Percentiles rank a stretch among this genome's conserved stretches.
Conservation (phyloP, 2,113 vertebrate species). For the Nestor notabilis region DNA sequence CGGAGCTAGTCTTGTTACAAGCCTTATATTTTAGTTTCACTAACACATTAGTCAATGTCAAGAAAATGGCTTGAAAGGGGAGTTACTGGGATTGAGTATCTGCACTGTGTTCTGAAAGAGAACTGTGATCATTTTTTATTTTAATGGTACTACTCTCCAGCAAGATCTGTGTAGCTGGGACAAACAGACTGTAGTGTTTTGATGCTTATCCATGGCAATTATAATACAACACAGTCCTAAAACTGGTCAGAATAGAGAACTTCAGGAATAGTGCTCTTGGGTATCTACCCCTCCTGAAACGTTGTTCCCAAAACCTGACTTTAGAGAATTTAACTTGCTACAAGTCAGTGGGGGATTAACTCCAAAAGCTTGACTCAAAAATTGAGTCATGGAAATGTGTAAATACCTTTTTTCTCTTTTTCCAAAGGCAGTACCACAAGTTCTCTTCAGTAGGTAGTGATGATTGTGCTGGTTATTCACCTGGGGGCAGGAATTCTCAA, state of each 20-base stretch:
- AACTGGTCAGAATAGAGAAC: not conserved
- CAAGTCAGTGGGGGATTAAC: not conserved
- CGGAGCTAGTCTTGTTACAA: not conserved
- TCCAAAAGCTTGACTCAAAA: not conserved
- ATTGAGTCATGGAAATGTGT: not conserved
- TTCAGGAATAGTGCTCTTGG: not conserved
- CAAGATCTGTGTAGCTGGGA: not conserved
- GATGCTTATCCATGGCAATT: not conserved
- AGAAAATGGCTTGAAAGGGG: not conserved
- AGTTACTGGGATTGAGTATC: not conserved
- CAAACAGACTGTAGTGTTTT: not conserved
- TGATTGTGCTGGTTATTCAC: not conserved
- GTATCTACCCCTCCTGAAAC: not conserved
- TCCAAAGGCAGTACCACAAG: not conserved
- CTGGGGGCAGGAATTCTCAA: not conserved
- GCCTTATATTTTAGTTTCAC: conserved; percentile 2
- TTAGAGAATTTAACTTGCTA: not conserved
- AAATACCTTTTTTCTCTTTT: not conserved
- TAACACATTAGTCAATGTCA: not conserved
- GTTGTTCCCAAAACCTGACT: not conserved
- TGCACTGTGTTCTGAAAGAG: not conserved
- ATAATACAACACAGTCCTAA: not conserved
- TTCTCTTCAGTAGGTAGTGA: not conserved
- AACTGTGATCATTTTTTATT: not conserved
- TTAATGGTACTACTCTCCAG: not conserved